phyloP scores from a whole-genome alignment of 2,888 invertebrate genomes.

The Girardia tigrina region DNA sequence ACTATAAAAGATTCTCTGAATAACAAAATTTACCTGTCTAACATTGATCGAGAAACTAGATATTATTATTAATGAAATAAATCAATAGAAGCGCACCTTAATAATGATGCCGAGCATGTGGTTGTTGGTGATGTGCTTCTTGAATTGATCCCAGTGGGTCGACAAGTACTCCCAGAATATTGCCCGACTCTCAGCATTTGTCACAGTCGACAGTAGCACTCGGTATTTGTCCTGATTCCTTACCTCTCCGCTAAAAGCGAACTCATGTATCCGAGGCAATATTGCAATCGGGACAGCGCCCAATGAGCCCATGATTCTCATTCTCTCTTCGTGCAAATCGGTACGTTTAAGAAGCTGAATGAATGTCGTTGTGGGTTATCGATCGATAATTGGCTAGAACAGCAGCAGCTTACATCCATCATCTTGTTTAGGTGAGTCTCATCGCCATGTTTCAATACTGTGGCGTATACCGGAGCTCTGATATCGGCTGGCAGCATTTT shows the following conservation, averaged over 20 bases:
- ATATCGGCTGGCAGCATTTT: slow-evolving; percentile 68
- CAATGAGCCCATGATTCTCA: slow-evolving; percentile 66
- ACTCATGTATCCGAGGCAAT: slow-evolving; percentile 59
- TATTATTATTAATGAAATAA: too few species aligned
- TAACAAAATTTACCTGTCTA: too few species aligned
- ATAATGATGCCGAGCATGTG: slow-evolving; percentile 1
- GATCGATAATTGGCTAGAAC: not conserved
- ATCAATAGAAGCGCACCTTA: not conserved
- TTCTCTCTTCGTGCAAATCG: slow-evolving; percentile 70
- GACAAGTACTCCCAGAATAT: slow-evolving; percentile 80
- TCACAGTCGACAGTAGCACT: slow-evolving; percentile 71
- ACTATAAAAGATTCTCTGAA: too few species aligned
- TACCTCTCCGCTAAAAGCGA: slow-evolving; percentile 61
- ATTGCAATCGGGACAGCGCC: slow-evolving; percentile 64
- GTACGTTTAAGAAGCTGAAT: slow-evolving; percentile 54
- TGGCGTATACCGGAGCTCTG: slow-evolving; percentile 70
- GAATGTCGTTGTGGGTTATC: not conserved
- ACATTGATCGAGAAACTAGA: too few species aligned
- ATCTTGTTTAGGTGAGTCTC: slow-evolving; percentile 63
- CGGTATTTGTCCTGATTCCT: slow-evolving; percentile 77
- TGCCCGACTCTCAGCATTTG: slow-evolving; percentile 66
- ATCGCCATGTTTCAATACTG: slow-evolving; percentile 63
- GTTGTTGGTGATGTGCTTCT: slow-evolving; percentile 49
- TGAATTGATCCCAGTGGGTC: slow-evolving; percentile 64
- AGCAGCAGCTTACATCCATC: slow-evolving; percentile 56